Evolutionary conservation across 2,113 vertebrate species (phyloP).

Genomic region (Indicator indicator): DNA sequence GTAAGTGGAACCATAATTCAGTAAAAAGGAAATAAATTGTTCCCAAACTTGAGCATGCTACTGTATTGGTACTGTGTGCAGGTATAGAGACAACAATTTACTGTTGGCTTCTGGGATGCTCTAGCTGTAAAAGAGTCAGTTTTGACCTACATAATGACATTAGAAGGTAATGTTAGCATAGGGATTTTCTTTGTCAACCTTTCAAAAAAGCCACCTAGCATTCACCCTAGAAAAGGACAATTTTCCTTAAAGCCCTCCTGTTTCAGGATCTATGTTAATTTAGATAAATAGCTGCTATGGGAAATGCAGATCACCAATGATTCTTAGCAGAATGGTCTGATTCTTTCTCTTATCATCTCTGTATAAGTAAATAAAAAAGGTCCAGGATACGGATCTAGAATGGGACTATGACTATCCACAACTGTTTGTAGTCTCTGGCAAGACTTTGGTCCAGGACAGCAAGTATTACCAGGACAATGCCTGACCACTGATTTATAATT

Average conservation of each 20-base stretch:
- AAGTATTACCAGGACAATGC: background rate
- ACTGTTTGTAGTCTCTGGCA: background rate
- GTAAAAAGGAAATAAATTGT: background rate
- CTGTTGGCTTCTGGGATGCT: background rate
- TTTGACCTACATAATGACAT: background rate
- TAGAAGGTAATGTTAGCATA: background rate
- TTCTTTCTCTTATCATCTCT: background rate
- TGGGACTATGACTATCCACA: background rate
- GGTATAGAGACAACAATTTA: background rate
- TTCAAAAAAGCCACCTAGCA: background rate
- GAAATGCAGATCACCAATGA: background rate
- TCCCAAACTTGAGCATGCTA: background rate
- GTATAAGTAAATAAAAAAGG: background rate
- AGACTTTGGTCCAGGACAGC: background rate
- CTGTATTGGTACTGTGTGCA: background rate
- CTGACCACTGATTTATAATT: background rate
- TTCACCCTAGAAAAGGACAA: constrained; percentile 26
- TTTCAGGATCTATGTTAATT: background rate
- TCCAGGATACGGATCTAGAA: background rate
- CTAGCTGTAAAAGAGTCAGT: constrained; percentile 21
- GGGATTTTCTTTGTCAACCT: constrained; percentile 27
- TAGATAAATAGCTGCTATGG: constrained; percentile 8
- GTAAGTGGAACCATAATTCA: background rate
- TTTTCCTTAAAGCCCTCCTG: constrained; percentile 15
- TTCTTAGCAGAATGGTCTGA: background rate